A percentile compares a stretch with the other conserved stretches of the same genome.
These are phyloP conservation scores for Vanessa tameamea DNA, from an alignment of 1,140 invertebrate species.

Conservation along the genomic window DNA sequence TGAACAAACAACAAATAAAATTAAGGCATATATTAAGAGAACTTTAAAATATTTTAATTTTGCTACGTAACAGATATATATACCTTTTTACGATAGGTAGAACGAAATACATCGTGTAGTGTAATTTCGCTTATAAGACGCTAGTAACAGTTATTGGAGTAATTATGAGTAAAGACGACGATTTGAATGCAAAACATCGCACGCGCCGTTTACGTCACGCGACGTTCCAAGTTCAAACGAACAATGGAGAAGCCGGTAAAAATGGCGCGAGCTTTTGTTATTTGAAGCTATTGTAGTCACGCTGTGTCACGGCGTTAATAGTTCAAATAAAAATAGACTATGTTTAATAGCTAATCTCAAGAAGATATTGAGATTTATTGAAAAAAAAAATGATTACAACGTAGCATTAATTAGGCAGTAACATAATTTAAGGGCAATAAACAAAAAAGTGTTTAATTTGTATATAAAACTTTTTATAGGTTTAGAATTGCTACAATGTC, in stretches of 20 bases:
- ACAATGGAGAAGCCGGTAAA: constrained; percentile 64
- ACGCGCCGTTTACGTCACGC: constrained; percentile 70
- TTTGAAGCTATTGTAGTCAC: constrained; percentile 56
- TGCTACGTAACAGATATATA: background rate
- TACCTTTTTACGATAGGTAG: background rate
- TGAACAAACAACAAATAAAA: background rate
- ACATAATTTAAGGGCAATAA: too few relatives aligned
- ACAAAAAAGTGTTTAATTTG: background rate
- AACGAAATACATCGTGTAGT: constrained; percentile 7
- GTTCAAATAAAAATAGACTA: background rate
- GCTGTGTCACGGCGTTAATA: constrained; percentile 1
- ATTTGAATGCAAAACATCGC: constrained; percentile 68
- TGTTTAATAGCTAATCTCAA: background rate
- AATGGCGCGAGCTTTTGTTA: constrained; percentile 75
- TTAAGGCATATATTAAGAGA: too few relatives aligned
- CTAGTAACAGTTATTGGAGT: constrained; percentile 39
- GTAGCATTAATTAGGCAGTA: too few relatives aligned
- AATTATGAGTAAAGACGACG: constrained; percentile 28
- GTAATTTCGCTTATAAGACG: constrained; percentile 21
- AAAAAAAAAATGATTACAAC: too few relatives aligned
- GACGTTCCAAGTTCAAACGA: constrained; percentile 72
- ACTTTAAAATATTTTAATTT: too few relatives aligned
- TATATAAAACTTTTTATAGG: background rate
- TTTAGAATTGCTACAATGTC: background rate
- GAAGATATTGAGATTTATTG: too few relatives aligned